Evolutionary conservation across 2,797 vertebrate genomes (phyloP).

Genomic region (Spondyliosoma cantharus): DNA sequence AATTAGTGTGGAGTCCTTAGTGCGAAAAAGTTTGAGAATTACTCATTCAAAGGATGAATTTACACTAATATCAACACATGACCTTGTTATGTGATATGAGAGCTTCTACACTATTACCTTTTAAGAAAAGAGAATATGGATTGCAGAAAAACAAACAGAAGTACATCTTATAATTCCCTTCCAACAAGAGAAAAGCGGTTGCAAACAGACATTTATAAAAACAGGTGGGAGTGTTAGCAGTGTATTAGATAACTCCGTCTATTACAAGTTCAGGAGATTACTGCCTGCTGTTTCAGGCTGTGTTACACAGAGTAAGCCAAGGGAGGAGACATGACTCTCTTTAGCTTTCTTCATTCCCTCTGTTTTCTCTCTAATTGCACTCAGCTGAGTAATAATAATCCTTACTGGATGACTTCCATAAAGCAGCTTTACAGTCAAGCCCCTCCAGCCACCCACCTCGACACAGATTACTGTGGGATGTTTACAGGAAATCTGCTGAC

Average conservation of each 20-base stretch:
- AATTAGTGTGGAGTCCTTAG: no score
- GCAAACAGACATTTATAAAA: slow-evolving; percentile 1
- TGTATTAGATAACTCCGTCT: slow-evolving; percentile 34
- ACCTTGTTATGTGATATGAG: neutral
- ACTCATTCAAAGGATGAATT: neutral
- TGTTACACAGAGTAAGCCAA: slow-evolving; percentile 26
- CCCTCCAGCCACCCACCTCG: slow-evolving; percentile 71
- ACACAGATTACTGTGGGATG: slow-evolving; percentile 65
- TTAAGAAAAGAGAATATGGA: neutral
- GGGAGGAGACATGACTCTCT: slow-evolving; percentile 26
- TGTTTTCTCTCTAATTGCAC: slow-evolving; percentile 63
- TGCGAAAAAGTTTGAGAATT: no score
- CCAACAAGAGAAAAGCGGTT: slow-evolving; percentile 7
- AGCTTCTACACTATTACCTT: neutral
- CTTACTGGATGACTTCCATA: slow-evolving; percentile 76
- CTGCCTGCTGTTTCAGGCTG: slow-evolving; percentile 51
- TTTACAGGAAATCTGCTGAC: slow-evolving; percentile 67
- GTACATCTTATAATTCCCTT: neutral
- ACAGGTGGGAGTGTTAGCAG: neutral
- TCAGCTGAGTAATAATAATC: slow-evolving; percentile 77
- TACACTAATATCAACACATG: neutral
- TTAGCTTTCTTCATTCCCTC: slow-evolving; percentile 43
- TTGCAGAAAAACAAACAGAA: neutral
- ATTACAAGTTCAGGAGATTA: slow-evolving; percentile 48
- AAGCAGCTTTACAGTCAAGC: slow-evolving; percentile 76